Conservation (phyloP, 2,113 vertebrate genomes). For the Limnothrissa miodon region DNA sequence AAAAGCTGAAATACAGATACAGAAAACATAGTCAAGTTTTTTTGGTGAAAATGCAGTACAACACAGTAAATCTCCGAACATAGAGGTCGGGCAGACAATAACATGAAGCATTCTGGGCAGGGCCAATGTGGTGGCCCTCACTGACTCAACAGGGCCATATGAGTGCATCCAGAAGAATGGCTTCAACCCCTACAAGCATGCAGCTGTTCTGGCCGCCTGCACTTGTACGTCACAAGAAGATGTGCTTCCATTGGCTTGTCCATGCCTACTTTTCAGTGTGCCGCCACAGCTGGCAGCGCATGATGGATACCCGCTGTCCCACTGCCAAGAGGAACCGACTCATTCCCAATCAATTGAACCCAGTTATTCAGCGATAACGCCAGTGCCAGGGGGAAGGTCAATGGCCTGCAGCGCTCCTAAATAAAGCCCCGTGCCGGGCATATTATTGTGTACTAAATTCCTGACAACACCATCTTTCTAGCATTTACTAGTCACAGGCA, state of each 20-base stretch:
- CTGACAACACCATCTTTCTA: conserved; percentile 47
- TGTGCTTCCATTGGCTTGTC: conserved; percentile 2
- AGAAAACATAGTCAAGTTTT: too few species aligned
- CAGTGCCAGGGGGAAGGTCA: conserved; percentile 44
- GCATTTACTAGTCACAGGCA: conserved; percentile 30
- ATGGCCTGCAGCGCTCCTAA: conserved; percentile 38
- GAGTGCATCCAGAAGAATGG: too few species aligned
- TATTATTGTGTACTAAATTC: conserved; percentile 42
- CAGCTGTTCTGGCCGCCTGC: too few species aligned
- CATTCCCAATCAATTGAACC: conserved; percentile 55
- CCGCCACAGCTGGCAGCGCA: conserved; percentile 21
- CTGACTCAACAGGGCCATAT: not conserved
- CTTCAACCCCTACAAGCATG: too few species aligned
- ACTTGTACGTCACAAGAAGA: too few species aligned
- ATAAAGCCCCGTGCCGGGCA: conserved; percentile 32
- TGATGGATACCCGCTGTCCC: conserved; percentile 47
- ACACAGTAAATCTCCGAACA: too few species aligned
- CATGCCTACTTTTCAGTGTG: not conserved
- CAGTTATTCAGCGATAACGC: conserved; percentile 54
- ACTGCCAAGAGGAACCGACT: conserved; percentile 46
- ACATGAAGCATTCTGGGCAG: not conserved
- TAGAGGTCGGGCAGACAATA: not conserved
- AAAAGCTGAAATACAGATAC: not conserved
- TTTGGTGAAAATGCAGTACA: too few species aligned
- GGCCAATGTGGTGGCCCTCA: not conserved